Percentiles rank a stretch among this genome's conserved stretches.
These are phyloP conservation scores for Etia nguti DNA, from an alignment of 2,113 vertebrate genomes.

Conservation along the genomic window DNA sequence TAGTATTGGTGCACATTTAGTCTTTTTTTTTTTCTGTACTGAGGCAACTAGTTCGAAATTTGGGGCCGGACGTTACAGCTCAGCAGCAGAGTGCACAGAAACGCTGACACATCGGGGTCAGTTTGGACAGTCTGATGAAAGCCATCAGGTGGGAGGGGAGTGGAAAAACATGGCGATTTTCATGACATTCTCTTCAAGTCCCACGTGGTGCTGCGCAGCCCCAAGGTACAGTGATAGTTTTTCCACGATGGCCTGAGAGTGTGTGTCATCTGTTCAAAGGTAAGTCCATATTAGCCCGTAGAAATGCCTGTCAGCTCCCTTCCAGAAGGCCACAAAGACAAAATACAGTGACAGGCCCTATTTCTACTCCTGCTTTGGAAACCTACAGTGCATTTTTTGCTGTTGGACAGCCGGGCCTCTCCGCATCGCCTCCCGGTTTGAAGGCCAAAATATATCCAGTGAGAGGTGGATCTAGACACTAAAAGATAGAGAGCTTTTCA, in stretches of 20 bases:
- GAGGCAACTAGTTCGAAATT: neutral
- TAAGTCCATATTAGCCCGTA: slow-evolving; percentile 49
- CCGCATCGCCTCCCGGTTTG: neutral
- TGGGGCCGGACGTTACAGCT: neutral
- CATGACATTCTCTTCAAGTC: neutral
- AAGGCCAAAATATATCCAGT: neutral
- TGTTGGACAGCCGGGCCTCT: neutral
- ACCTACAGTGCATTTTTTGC: neutral
- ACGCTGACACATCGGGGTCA: slow-evolving; percentile 37
- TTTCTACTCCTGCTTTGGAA: slow-evolving; percentile 8
- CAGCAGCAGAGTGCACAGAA: neutral
- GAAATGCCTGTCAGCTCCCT: neutral
- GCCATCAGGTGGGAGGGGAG: slow-evolving; percentile 9
- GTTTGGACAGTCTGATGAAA: slow-evolving; percentile 37
- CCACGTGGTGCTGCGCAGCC: neutral
- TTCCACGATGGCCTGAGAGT: neutral
- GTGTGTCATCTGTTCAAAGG: slow-evolving; percentile 40
- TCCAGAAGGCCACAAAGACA: slow-evolving; percentile 5
- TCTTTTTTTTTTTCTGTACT: neutral
- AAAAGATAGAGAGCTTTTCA: neutral
- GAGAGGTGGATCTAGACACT: slow-evolving; percentile 8
- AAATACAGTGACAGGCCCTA: neutral
- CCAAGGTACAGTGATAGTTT: neutral
- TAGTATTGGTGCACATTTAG: neutral
- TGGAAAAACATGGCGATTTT: neutral